Base-by-base conservation (phyloP, 2,797 vertebrate species). In the Atherinosoma microstoma region DNA sequence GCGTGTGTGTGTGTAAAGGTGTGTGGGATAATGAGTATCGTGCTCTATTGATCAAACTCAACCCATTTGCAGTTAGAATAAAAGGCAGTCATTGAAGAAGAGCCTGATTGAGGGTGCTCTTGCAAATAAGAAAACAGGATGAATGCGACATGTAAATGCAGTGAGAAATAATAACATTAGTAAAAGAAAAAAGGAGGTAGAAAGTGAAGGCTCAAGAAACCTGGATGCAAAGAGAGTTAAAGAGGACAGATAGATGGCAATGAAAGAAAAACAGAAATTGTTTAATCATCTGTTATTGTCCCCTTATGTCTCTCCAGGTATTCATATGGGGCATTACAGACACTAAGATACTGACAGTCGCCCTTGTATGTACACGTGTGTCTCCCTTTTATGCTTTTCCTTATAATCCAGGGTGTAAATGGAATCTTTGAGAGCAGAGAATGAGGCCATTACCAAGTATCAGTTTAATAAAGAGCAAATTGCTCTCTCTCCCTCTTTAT, bases 401-500 rank as follows among this genome's bases (percentile, higher is more conserved):
- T 90, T 84, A 82, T 91, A 87, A 90, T 90, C 84, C 78, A 82
- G 91, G 84, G 90, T 95, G 89, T 92, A 94, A 95, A 95, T 95
- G 92, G 93, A 94, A 91, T 87, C 92, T 95, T 95, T 95, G 92
- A 94, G 93, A 93, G 91, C 92, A 85, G 87, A 93, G 93, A 95
- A 95, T 95, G 94, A 95, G 92, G 92, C 94, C 94, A 95, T 95
- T 95, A 95, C 93, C 87, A 87, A 91, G 92, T 94, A 94, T 94
- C 92, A 95, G 91, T 94, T 94, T 94, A 94, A 94, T 95, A 94
- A 95, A 94, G 92, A 94, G 92, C 83, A 92, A 93, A 91, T 92
- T 91, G 89, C 89, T 81, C 63, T 54, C 65, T 78, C 72, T 67
- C 40, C 72, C 65, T 79, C 80, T 84, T 70, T 86, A 64, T 85